These are phyloP conservation scores for Steinernema khuongi DNA, from an alignment of 1,140 invertebrate species.

Conservation along the genomic window DNA sequence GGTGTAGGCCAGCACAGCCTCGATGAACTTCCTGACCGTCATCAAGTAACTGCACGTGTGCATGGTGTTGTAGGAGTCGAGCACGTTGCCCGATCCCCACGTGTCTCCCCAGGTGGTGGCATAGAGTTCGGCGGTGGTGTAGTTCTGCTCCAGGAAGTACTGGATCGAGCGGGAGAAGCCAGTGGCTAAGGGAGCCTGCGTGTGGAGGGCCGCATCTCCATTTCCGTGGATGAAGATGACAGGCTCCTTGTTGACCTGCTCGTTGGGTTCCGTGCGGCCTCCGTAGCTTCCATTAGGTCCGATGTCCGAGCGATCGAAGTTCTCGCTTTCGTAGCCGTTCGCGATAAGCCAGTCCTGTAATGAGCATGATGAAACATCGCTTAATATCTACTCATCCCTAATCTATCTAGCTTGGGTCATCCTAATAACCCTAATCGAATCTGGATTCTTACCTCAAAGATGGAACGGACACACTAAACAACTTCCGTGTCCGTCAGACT, in stretches of 20 bases:
- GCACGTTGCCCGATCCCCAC: slow-evolving; percentile 57
- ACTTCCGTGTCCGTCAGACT: too few species aligned
- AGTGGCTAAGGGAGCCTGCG: slow-evolving; percentile 53
- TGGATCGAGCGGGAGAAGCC: slow-evolving; percentile 54
- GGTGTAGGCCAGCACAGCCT: slow-evolving; percentile 54
- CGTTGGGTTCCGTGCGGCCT: slow-evolving; percentile 38
- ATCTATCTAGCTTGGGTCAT: too few species aligned
- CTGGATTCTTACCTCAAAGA: too few species aligned
- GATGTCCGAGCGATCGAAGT: slow-evolving; percentile 54
- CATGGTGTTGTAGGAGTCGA: slow-evolving; percentile 52
- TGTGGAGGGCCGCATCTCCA: slow-evolving; percentile 56
- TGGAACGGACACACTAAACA: too few species aligned
- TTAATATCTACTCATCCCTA: too few species aligned
- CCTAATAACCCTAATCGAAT: too few species aligned
- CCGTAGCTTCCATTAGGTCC: slow-evolving; percentile 57
- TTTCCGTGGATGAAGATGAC: slow-evolving; percentile 54
- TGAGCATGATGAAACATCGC: slow-evolving; percentile 27
- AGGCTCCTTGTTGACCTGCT: slow-evolving; percentile 51
- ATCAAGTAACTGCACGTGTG: slow-evolving; percentile 55
- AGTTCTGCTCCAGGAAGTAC: slow-evolving; percentile 57
- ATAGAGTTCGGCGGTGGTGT: slow-evolving; percentile 50
- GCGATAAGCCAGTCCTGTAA: slow-evolving; percentile 57
- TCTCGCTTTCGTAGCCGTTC: slow-evolving; percentile 55
- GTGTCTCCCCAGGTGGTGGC: slow-evolving; percentile 58
- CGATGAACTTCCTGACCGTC: slow-evolving; percentile 48